Base-by-base conservation (phyloP, 2,888 invertebrate species). In the Amorpha juglandis region DNA sequence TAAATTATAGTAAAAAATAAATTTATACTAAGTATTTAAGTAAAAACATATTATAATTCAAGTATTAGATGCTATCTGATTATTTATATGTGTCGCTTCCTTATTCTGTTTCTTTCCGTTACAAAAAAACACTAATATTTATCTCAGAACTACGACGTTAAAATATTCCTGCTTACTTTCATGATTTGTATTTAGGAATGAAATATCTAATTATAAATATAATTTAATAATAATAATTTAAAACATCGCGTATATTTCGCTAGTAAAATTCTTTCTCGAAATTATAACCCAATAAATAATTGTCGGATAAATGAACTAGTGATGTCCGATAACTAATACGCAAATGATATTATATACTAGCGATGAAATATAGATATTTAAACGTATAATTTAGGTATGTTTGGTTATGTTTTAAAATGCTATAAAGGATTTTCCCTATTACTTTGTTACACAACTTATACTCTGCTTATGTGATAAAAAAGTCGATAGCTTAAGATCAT, bases 1-100 rank as follows among this genome's bases (percentile, higher is more conserved):
- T 91, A 91, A 91, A 91, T 89, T 91, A 91, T 82, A 78, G 79
- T 86, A 83, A 86, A 83, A n/a, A 71, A 75, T 70, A 68, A 75
- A 55, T 48, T 14, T 74, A 77, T 68, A 8, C 6, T 76, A 76
- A 70, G 69, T 68, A 75, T 70, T 68, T 72, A 70, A 67, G 68
- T 68, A 67, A 74, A 19, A 55, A 42, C 4, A 19, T 58, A 58
- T 42, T 19, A 42, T 58, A 58, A 58, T 58, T 42, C 42, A 19
- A 55, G 11, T 38, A 58, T 58, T 42, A n/a, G 38, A 42, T 42
- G 42, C 12, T 58, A 38, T 58, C 19, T 27, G n/a, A n/a, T n/a
- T n/a, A n/a, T n/a, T n/a, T n/a, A n/a, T 58, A 19, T 52, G 58
- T 58, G 42, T 19, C 42, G 42, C 58, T 19, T 19, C 19, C 42